A percentile compares a stretch with the other conserved stretches of the same genome.
phyloP scores from a whole-genome alignment of 1,140 invertebrate genomes.

The Drosophila rufa region DNA sequence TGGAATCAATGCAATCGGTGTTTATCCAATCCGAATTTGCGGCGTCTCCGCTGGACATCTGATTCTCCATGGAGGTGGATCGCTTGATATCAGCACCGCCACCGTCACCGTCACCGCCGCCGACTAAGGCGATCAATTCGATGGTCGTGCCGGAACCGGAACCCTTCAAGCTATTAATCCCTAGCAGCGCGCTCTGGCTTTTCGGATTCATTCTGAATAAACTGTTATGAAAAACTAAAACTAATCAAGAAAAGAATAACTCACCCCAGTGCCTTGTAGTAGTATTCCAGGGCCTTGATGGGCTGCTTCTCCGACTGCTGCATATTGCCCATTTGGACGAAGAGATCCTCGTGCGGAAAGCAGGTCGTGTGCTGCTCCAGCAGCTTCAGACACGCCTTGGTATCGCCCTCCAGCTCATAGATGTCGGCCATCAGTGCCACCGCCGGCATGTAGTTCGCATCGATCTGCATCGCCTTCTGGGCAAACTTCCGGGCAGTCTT shows the following conservation, averaged over 20 bases:
- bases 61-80: neutral
- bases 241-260: neutral
- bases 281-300: conserved; percentile 70
- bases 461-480: conserved; percentile 69
- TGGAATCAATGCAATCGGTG: neutral
- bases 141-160: neutral
- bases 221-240: neutral
- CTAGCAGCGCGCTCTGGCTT: conserved; percentile 57
- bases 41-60: neutral
- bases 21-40: neutral
- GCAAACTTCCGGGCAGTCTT: conserved; percentile 66
- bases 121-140: neutral
- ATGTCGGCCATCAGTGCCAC: conserved; percentile 69
- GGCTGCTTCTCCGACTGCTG: conserved; percentile 57
- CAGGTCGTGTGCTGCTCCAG: conserved; percentile 65
- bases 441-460: conserved; percentile 71
- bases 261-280: conserved; percentile 70
- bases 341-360: conserved; percentile 65
- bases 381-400: conserved; percentile 55
- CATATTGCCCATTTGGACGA: conserved; percentile 70
- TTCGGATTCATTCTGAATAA: conserved; percentile 65
- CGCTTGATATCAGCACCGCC: neutral
- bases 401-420: conserved; percentile 57
- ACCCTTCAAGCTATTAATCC: conserved; percentile 61
- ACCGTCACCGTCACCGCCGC: neutral